Evolutionary conservation across 2,888 invertebrate genomes (phyloP).

Genomic region (Lasioglossum marginatum): DNA sequence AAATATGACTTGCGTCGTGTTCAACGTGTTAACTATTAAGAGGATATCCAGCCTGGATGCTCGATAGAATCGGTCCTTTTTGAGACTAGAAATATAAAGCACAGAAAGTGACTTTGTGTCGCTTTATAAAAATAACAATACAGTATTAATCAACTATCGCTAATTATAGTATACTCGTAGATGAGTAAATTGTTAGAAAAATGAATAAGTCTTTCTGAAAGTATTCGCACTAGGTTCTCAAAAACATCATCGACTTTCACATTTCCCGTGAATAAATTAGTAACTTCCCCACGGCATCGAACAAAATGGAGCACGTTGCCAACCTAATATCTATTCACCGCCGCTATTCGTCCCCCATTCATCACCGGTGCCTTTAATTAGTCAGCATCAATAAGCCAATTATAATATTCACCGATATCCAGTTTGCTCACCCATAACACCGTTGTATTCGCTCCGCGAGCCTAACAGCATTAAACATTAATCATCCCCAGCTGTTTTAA

Average conservation of each 20-base stretch:
- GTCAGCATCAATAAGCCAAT: background rate
- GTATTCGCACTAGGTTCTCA: too few species aligned
- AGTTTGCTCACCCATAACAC: background rate
- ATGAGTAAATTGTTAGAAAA: background rate
- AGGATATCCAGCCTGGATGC: background rate
- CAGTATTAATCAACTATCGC: too few species aligned
- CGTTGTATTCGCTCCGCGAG: conserved; percentile 14
- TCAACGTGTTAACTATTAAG: background rate
- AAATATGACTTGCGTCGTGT: background rate
- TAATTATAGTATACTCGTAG: background rate
- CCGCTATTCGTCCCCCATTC: background rate
- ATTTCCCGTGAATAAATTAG: background rate
- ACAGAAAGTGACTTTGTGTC: background rate
- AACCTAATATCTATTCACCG: background rate
- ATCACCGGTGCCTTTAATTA: background rate
- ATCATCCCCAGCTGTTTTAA: conserved; percentile 34
- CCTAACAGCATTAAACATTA: conserved; percentile 41
- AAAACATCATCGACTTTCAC: background rate
- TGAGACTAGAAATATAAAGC: background rate
- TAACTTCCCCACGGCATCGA: background rate
- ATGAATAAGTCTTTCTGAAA: background rate
- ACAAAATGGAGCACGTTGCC: background rate
- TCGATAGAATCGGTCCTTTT: background rate
- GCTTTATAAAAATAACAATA: background rate
- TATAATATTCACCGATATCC: conserved; percentile 23